phyloP scores from a whole-genome alignment of 2,888 invertebrate species.

The Dioctria linearis region DNA sequence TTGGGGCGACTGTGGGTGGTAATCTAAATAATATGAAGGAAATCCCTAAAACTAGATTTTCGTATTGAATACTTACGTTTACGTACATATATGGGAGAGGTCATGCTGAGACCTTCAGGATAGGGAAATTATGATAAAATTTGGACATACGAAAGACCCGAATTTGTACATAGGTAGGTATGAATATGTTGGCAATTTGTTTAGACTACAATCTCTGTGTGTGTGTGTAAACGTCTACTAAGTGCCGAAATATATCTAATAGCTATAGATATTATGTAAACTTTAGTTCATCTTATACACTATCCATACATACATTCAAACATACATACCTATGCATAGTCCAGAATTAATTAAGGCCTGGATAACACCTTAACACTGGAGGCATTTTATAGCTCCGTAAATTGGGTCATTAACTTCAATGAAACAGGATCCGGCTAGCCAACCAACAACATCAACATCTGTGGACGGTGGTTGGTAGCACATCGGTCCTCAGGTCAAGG shows the following conservation, averaged over 20 bases:
- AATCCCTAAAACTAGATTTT: neutral
- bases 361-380: constrained; percentile 7
- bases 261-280: no score
- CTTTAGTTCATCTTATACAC: no score
- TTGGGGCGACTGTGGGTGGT: constrained; percentile 29
- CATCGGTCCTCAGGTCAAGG: neutral
- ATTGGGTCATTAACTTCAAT: constrained; percentile 45
- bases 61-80: no score
- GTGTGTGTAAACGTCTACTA: neutral
- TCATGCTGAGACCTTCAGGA: constrained; percentile 6
- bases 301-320: neutral
- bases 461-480: neutral
- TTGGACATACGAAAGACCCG: neutral
- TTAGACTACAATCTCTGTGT: neutral
- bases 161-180: neutral
- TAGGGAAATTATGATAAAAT: neutral
- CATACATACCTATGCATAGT: neutral
- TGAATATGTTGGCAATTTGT: neutral
- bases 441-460: constrained; percentile 7
- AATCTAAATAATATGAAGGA: constrained; percentile 22
- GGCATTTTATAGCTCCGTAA: constrained; percentile 37
- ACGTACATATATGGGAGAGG: neutral
- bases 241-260: neutral
- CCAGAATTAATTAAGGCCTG: constrained; percentile 37
- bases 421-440: constrained; percentile 21